Evolutionary conservation across 2,797 vertebrate genomes (phyloP).

Genomic region (Enteromius treurensis): DNA sequence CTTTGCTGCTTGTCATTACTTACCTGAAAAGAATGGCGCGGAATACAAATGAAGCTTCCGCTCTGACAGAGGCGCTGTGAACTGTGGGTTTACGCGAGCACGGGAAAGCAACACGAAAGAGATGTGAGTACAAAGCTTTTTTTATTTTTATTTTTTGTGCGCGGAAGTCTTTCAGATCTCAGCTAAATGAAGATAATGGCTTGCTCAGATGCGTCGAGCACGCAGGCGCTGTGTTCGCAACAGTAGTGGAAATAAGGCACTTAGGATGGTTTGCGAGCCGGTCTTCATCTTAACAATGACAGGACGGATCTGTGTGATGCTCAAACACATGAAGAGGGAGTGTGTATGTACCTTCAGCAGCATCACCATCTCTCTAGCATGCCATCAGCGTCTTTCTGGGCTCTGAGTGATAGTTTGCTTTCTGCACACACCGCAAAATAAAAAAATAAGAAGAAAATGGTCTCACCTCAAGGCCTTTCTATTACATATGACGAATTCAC

Average conservation of each 20-base stretch:
- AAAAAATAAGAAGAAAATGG: not conserved
- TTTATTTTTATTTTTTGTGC: not conserved
- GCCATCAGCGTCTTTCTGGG: not conserved
- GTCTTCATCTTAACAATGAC: not conserved
- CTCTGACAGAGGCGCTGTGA: slow-evolving; percentile 24
- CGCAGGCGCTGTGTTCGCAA: not conserved
- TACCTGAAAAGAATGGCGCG: slow-evolving; percentile 49
- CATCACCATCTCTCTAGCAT: not conserved
- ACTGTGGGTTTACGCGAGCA: slow-evolving; percentile 7
- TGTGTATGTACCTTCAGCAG: not conserved
- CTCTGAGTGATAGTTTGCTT: slow-evolving; percentile 17
- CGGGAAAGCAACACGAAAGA: not conserved
- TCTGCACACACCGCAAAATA: not conserved
- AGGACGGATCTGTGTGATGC: not conserved
- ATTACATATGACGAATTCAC: slow-evolving; percentile 1
- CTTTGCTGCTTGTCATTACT: slow-evolving; percentile 67
- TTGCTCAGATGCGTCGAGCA: not conserved
- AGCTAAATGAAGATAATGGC: slow-evolving; percentile 42
- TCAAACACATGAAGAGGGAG: not conserved
- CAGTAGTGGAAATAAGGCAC: not conserved
- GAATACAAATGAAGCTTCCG: slow-evolving; percentile 65
- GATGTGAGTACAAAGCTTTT: slow-evolving; percentile 25
- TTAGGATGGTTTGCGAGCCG: not conserved
- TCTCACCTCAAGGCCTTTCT: slow-evolving; percentile 9
- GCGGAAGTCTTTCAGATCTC: slow-evolving; percentile 32